Evolutionary conservation across 2,113 vertebrate genomes (phyloP).

Genomic region (Bubo bubo): DNA sequence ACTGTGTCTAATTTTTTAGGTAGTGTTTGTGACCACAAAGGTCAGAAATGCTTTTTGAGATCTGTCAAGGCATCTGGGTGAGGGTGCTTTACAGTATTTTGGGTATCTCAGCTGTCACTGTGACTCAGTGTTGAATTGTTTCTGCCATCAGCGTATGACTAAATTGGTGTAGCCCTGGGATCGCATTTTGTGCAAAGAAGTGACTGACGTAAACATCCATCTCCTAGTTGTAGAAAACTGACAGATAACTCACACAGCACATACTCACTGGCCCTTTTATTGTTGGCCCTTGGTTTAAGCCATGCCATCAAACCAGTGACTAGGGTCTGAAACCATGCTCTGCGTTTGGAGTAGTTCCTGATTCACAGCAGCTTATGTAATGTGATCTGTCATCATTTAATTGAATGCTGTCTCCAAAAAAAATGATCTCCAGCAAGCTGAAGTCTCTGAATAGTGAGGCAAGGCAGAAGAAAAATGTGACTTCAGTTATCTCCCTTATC

Average conservation of each 20-base stretch:
- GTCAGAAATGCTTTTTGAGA: neutral
- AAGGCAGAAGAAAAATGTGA: neutral
- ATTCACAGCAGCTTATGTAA: neutral
- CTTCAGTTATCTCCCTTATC: neutral
- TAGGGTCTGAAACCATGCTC: neutral
- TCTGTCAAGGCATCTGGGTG: neutral
- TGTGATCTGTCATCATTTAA: neutral
- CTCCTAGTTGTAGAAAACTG: neutral
- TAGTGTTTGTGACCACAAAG: neutral
- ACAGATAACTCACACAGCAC: fast-evolving
- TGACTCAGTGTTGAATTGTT: neutral
- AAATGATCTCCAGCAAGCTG: neutral
- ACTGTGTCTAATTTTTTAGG: neutral
- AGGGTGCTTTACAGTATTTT: neutral
- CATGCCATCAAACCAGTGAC: neutral
- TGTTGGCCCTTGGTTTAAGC: neutral
- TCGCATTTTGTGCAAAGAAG: neutral
- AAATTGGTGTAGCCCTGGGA: no score
- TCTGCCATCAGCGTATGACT: neutral
- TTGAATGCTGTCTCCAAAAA: neutral
- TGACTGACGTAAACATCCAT: neutral
- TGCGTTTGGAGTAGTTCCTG: neutral
- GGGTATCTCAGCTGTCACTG: neutral
- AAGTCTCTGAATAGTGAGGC: neutral
- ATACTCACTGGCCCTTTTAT: neutral